Percentiles rank a stretch among this genome's conserved stretches.
phyloP scores from a whole-genome alignment of 2,113 vertebrate genomes.

The Parotia lawesii region DNA sequence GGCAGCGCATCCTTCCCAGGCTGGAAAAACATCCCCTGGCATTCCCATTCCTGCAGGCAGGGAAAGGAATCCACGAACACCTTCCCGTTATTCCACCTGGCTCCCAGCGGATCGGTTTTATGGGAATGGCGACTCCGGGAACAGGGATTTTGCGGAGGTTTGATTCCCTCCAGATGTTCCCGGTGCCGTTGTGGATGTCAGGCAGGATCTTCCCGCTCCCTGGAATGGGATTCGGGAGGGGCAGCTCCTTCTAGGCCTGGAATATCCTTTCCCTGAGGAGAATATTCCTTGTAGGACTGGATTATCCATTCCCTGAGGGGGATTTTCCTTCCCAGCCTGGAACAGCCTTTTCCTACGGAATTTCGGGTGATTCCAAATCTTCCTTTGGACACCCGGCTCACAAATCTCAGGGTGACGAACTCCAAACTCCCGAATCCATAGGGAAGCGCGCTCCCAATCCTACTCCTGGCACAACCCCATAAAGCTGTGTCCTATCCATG shows the following conservation, averaged over 20 bases:
- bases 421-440: not conserved
- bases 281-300: not conserved
- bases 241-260: not conserved
- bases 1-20: fast-evolving
- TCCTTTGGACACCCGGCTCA: not conserved
- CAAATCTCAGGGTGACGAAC: not conserved
- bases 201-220: not conserved
- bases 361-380: not conserved
- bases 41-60: not conserved
- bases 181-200: not conserved
- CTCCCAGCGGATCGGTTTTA: constrained; percentile 21
- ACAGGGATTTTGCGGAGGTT: not conserved
- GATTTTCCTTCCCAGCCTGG: too few species aligned
- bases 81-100: not conserved
- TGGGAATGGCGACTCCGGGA: not conserved
- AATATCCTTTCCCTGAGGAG: not conserved
- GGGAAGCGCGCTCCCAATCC: not conserved
- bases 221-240: not conserved
- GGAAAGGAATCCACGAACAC: constrained; percentile 24
- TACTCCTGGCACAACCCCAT: not conserved
- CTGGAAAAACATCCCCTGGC: not conserved
- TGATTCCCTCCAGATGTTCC: constrained; percentile 47
- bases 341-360: not conserved
- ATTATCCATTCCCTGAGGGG: too few species aligned
- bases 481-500: not conserved